Conservation (phyloP, 2,888 invertebrate genomes). For the Periphyllus acericola region DNA sequence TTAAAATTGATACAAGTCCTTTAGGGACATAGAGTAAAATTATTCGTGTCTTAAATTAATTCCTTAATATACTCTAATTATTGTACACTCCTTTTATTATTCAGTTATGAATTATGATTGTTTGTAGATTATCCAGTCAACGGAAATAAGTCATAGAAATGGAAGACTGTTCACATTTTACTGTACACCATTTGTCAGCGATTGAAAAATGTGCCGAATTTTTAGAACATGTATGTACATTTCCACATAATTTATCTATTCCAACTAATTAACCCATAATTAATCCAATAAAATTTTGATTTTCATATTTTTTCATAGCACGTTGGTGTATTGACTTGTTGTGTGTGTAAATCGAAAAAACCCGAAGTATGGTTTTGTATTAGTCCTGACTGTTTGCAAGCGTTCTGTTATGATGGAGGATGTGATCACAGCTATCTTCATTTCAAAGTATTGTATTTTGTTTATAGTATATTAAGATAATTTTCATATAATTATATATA, state of each 20-base stretch:
- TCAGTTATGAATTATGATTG: neutral
- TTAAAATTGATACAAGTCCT: too few species aligned
- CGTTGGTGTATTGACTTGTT: slow-evolving; percentile 31
- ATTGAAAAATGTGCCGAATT: slow-evolving; percentile 55
- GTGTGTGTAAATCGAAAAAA: slow-evolving; percentile 47
- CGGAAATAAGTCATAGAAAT: neutral
- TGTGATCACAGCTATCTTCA: slow-evolving; percentile 87
- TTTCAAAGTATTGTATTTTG: slow-evolving; percentile 72
- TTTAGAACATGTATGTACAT: slow-evolving; percentile 44
- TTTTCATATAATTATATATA: too few species aligned
- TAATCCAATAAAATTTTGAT: neutral
- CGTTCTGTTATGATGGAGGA: slow-evolving; percentile 85
- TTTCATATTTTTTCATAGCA: slow-evolving; percentile 20
- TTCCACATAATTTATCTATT: neutral
- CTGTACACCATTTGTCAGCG: slow-evolving; percentile 41
- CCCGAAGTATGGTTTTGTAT: slow-evolving; percentile 88
- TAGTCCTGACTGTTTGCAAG: slow-evolving; percentile 79
- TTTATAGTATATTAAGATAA: neutral
- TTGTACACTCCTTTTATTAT: neutral
- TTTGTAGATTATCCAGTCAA: neutral
- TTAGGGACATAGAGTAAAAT: too few species aligned
- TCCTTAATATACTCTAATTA: neutral
- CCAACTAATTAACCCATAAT: neutral
- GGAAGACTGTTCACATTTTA: slow-evolving; percentile 57
- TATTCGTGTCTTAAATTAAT: too few species aligned